phyloP scores from a whole-genome alignment of 2,113 vertebrate species.

The Numenius arquata region DNA sequence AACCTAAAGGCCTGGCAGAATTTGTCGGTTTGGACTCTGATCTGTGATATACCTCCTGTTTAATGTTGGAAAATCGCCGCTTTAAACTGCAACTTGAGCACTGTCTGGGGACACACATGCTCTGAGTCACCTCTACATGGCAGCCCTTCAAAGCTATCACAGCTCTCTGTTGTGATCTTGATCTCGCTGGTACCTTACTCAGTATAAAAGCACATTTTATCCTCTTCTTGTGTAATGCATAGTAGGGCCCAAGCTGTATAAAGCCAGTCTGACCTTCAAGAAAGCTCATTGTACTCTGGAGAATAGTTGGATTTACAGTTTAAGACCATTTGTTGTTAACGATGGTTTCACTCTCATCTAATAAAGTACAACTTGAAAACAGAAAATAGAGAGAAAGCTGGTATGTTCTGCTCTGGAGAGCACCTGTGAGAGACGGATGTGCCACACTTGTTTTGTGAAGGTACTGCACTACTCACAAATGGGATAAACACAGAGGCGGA shows the following conservation, averaged over 20 bases:
- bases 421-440: not conserved
- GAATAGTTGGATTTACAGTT: not conserved
- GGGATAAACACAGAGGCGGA: not conserved
- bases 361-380: not conserved
- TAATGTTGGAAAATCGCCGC: not conserved
- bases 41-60: not conserved
- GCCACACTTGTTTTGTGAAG: not conserved
- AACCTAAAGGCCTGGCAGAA: not conserved
- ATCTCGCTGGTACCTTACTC: not conserved
- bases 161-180: not conserved
- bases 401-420: not conserved
- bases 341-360: not conserved
- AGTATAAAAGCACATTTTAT: not conserved
- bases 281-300: not conserved
- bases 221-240: not conserved
- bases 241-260: not conserved
- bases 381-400: not conserved
- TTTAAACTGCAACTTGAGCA: slow-evolving; percentile 4
- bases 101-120: not conserved
- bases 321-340: not conserved
- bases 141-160: not conserved
- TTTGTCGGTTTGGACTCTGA: not conserved
- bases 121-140: not conserved
- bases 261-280: not conserved
- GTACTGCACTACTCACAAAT: not conserved